These are phyloP conservation scores for Eupithecia pulchellata DNA, from an alignment of 2,888 invertebrate species.

Conservation along the genomic window DNA sequence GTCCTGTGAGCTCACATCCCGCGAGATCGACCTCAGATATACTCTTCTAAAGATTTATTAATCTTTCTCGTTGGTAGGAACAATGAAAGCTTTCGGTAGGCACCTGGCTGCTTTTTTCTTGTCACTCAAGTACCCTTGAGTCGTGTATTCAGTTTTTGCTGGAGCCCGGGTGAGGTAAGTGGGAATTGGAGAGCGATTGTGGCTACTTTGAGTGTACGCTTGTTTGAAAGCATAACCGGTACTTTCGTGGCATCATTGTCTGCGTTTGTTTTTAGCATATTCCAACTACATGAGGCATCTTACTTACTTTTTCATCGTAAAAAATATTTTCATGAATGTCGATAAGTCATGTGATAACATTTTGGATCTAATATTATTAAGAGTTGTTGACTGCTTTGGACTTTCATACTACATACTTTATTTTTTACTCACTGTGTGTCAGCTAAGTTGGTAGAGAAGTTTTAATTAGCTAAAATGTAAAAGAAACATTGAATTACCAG, in stretches of 20 bases:
- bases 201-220: conserved; percentile 49
- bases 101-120: conserved; percentile 83
- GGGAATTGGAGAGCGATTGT: conserved; percentile 63
- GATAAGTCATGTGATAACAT: conserved; percentile 24
- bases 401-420: background rate
- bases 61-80: conserved; percentile 80
- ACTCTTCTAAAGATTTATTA: conserved; percentile 83
- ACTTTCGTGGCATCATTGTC: conserved; percentile 36
- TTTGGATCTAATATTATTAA: conserved; percentile 18
- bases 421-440: background rate
- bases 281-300: conserved; percentile 31
- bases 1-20: conserved; percentile 80
- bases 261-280: conserved; percentile 32
- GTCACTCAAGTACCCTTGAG: conserved; percentile 69
- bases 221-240: conserved; percentile 42
- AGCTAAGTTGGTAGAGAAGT: background rate
- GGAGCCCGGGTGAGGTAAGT: conserved; percentile 65
- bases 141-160: conserved; percentile 75
- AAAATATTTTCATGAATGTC: background rate
- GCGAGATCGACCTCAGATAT: conserved; percentile 83
- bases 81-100: conserved; percentile 81
- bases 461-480: background rate
- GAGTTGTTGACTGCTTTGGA: conserved; percentile 11
- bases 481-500: background rate
- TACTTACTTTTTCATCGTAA: conserved; percentile 1